A percentile compares a stretch with the other conserved stretches of the same genome.
Conservation (phyloP, 2,888 invertebrate genomes). For the Microplitis deprimator region DNA sequence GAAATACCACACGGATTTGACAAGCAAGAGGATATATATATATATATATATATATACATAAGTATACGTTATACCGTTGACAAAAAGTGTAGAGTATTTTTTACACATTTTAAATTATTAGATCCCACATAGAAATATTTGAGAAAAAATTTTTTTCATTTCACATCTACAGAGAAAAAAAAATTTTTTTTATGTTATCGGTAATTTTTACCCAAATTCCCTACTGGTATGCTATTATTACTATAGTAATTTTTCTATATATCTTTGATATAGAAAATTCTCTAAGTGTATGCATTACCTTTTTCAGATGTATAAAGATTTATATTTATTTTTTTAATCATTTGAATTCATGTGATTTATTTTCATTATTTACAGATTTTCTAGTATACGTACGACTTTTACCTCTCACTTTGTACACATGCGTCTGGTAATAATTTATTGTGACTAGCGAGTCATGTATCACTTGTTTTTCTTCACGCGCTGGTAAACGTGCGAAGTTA, state of each 20-base stretch:
- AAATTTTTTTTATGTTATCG: too few species aligned
- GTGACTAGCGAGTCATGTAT: slow-evolving; percentile 32
- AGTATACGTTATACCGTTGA: not conserved
- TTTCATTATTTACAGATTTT: not conserved
- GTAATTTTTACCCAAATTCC: too few species aligned
- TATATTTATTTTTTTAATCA: too few species aligned
- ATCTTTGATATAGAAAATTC: too few species aligned
- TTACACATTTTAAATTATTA: not conserved
- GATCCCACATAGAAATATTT: not conserved
- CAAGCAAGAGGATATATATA: not conserved
- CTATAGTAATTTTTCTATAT: not conserved
- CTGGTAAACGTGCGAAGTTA: slow-evolving; percentile 44
- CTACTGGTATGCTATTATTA: too few species aligned
- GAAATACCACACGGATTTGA: slow-evolving; percentile 15
- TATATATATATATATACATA: too few species aligned
- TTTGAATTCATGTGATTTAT: not conserved
- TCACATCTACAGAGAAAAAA: too few species aligned
- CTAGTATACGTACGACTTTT: not conserved
- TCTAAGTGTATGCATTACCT: too few species aligned
- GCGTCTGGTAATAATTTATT: slow-evolving; percentile 32
- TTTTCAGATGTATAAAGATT: too few species aligned
- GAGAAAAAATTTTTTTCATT: not conserved
- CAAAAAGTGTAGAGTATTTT: not conserved
- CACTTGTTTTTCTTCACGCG: slow-evolving; percentile 45
- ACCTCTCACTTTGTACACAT: slow-evolving; percentile 16